phyloP scores from a whole-genome alignment of 2,888 invertebrate species.

The Hipparchia semele region DNA sequence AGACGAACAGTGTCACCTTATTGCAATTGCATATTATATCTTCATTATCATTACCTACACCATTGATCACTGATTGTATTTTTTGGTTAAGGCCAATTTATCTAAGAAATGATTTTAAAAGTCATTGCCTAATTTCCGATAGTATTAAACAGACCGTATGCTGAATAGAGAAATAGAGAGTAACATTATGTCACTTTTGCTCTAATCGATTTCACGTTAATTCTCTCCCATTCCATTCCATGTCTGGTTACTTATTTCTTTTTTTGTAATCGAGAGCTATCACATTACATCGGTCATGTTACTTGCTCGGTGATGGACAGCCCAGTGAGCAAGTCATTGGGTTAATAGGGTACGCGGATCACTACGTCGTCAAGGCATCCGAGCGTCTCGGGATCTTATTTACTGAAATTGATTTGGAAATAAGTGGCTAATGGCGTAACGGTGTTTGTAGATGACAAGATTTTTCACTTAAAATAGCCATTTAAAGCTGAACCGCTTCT shows the following conservation, averaged over 20 bases:
- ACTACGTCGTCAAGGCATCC: conserved; percentile 56
- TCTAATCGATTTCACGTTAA: conserved; percentile 16
- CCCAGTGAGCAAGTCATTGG: conserved; percentile 75
- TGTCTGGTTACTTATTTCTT: conserved; percentile 15
- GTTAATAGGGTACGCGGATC: conserved; percentile 72
- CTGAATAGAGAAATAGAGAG: too few relatives aligned
- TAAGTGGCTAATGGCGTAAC: conserved; percentile 42
- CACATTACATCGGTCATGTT: conserved; percentile 43
- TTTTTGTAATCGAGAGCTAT: conserved; percentile 36
- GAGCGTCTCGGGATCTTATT: conserved; percentile 50
- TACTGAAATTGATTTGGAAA: conserved; percentile 45
- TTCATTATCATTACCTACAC: too few relatives aligned
- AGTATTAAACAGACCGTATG: too few relatives aligned
- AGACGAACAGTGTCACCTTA: too few relatives aligned
- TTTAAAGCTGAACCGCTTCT: neutral
- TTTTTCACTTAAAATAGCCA: conserved; percentile 29
- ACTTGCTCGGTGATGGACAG: conserved; percentile 55
- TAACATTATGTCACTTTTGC: conserved; percentile 12
- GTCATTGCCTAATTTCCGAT: too few relatives aligned
- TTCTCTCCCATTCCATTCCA: conserved; percentile 15
- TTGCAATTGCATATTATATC: too few relatives aligned
- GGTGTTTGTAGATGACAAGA: conserved; percentile 35
- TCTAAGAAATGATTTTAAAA: too few relatives aligned
- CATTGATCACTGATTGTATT: too few relatives aligned
- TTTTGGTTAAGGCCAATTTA: too few relatives aligned